phyloP scores from a whole-genome alignment of 2,113 vertebrate species.

The Machaerirhynchus nigripectus region DNA sequence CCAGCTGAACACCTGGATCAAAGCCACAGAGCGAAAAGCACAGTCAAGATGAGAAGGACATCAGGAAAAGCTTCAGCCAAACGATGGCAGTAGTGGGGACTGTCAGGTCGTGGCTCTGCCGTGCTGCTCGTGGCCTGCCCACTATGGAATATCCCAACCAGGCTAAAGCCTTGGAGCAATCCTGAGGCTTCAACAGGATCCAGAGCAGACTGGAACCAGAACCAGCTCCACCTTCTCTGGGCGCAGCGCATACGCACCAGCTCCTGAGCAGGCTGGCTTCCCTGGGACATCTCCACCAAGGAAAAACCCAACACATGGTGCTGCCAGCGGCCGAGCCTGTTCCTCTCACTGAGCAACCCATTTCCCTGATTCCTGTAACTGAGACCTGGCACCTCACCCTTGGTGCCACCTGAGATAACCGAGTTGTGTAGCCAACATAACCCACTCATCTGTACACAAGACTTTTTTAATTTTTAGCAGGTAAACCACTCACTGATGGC shows the following conservation, averaged over 20 bases:
- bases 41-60: background rate
- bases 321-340: rapidly evolving
- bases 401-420: background rate
- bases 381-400: background rate
- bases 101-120: background rate
- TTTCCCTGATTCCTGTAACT: background rate
- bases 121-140: rapidly evolving
- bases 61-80: background rate
- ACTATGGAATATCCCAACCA: background rate
- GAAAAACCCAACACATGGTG: background rate
- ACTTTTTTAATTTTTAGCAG: background rate
- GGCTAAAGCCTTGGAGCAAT: background rate
- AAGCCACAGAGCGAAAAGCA: background rate
- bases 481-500: background rate
- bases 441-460: background rate
- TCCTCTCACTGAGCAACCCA: background rate
- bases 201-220: background rate
- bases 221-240: background rate
- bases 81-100: rapidly evolving
- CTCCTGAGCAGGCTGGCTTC: background rate
- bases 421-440: background rate
- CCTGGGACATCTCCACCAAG: background rate
- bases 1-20: background rate
- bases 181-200: background rate
- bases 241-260: background rate